Conservation (phyloP, 2,113 vertebrate genomes). For the Ahaetulla prasina region DNA sequence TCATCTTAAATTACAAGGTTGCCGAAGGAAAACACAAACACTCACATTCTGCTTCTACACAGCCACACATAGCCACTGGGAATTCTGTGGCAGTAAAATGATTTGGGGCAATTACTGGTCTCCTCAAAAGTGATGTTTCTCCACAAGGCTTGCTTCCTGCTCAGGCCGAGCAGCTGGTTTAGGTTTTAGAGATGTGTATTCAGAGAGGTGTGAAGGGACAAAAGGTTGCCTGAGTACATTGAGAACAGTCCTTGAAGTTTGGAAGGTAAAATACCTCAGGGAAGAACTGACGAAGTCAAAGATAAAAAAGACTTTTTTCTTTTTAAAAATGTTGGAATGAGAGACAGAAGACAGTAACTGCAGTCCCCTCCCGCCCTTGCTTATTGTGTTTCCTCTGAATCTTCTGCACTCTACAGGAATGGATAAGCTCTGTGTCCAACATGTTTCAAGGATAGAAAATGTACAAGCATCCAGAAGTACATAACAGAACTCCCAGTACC, state of each 20-base stretch:
- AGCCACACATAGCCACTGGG: conserved; percentile 22
- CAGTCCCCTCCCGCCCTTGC: not conserved
- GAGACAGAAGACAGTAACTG: not conserved
- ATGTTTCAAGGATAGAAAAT: not conserved
- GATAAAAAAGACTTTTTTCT: not conserved
- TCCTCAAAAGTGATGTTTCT: not conserved
- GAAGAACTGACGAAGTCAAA: not conserved
- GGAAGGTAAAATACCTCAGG: not conserved
- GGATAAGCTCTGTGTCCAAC: not conserved
- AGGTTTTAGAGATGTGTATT: not conserved
- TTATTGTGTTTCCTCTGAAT: not conserved
- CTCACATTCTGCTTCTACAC: not conserved
- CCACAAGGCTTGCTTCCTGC: not conserved
- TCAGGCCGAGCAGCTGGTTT: not conserved
- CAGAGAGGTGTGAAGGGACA: not conserved
- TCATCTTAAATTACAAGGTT: conserved; percentile 46
- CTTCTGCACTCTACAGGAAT: not conserved
- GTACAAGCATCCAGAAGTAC: not conserved
- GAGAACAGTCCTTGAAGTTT: not conserved
- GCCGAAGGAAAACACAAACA: conserved; percentile 26
- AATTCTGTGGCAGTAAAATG: conserved; percentile 13
- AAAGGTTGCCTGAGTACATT: not conserved
- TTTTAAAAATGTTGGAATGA: not conserved
- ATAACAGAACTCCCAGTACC: not conserved
- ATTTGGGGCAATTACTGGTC: conserved; percentile 10